Base-by-base conservation (phyloP, 2,113 vertebrate genomes). In the Mobula birostris region DNA sequence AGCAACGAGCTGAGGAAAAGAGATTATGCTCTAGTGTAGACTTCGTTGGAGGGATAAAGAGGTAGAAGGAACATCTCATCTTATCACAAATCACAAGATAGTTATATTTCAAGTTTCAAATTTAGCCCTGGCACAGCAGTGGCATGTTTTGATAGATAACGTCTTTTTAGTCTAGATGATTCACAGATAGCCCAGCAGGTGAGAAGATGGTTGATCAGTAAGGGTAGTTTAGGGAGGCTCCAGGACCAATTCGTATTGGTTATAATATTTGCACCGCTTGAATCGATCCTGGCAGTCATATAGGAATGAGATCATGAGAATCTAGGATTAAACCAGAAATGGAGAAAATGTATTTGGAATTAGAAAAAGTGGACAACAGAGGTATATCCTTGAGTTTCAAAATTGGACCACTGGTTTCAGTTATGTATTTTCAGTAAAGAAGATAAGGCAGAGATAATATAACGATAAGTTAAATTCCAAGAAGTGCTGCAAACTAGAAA, bases 331-430 rank as follows among this genome's bases (percentile, higher is more conserved):
- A 61, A 66, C 85, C 1, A 90, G 85, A 90, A 66, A 90, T 61
- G 85, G 5, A 66, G 61, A 90, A 90, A 90, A 68, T 90, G 32
- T 61, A 63, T 90, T 90, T 66, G 61, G 85, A 90, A n/a, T 66
- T 32, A 32, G 85, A 32, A 32, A 32, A 2, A 61, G 9, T 90
- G 61, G 7, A 32, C n/a, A 63, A 12, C 61, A 21, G 12, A 61
- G 66, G n/a, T 66, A 17, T 90, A 12, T 66, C 85, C 85, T 90
- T 90, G 29, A 90, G 85, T 15, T 66, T 12, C 29, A 66, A 87
- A 87, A 87, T 61, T 63, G 24, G 82, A 85, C 7, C 11, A 1
- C 14, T 27, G 83, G 61, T 32, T 66, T 90, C 61, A 90, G 29
- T 90, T 90, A 19, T 1, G 4, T 32, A 66, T 68, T 90, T 32